Conservation (phyloP, 2,888 invertebrate species). For the Stegana nigrithorax region DNA sequence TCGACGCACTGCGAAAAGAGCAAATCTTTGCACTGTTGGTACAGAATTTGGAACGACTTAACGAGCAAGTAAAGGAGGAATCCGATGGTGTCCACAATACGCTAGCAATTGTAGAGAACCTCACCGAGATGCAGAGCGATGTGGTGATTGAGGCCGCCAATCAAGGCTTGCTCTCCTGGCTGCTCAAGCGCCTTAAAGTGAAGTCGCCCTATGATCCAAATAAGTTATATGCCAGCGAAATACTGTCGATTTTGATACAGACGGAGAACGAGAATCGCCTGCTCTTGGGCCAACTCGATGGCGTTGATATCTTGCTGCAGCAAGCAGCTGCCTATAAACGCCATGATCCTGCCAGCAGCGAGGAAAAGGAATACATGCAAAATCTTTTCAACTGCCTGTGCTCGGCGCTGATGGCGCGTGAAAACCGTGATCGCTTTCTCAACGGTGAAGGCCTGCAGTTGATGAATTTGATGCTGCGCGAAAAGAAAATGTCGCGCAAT, state of each 20-base stretch:
- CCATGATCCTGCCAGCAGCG: constrained; percentile 89
- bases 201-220: constrained; percentile 95
- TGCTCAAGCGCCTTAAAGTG: constrained; percentile 86
- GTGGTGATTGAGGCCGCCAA: constrained; percentile 87
- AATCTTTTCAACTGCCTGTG: constrained; percentile 97
- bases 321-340: constrained; percentile 95
- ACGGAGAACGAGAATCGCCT: constrained; percentile 85
- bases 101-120: constrained; percentile 90
- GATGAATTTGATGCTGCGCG: constrained; percentile 98
- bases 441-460: constrained; percentile 96
- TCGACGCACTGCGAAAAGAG: constrained; percentile 88
- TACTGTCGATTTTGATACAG: constrained; percentile 94
- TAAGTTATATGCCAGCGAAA: constrained; percentile 95
- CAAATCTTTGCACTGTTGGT: constrained; percentile 91
- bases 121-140: constrained; percentile 90
- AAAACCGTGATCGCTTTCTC: constrained; percentile 92
- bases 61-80: constrained; percentile 94
- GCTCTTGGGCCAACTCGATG: constrained; percentile 87
- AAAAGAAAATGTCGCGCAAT: constrained; percentile 95
- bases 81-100: constrained; percentile 96
- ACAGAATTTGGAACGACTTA: constrained; percentile 92
- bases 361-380: constrained; percentile 99
- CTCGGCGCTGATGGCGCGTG: constrained; percentile 87
- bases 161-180: constrained; percentile 92
- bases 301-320: constrained; percentile 94